Conservation (phyloP, 2,888 invertebrate species). For the Liopterus haemorrhoidalis region DNA sequence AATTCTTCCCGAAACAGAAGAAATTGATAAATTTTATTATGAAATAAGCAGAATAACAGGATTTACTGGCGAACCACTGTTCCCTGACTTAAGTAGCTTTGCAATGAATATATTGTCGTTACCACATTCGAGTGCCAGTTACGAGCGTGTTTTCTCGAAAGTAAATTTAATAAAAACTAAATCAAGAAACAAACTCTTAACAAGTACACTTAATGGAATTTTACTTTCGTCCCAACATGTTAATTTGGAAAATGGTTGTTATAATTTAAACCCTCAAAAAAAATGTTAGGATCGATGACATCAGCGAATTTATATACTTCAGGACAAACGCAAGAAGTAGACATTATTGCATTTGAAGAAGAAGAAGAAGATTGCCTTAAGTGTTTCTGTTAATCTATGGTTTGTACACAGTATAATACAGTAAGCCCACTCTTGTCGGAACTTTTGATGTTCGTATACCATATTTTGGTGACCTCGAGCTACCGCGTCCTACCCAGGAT, state of each 20-base stretch:
- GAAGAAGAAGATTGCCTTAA: no score
- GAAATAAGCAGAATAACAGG: slow-evolving; percentile 15
- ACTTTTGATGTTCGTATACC: no score
- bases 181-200: slow-evolving; percentile 20
- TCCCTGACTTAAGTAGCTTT: slow-evolving; percentile 22
- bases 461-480: no score
- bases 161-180: slow-evolving; percentile 28
- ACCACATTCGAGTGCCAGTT: slow-evolving; percentile 27
- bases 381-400: no score
- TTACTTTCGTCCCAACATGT: not conserved
- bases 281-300: no score
- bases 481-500: no score
- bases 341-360: no score
- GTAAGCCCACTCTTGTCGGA: no score
- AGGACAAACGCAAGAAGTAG: no score
- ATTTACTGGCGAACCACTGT: not conserved
- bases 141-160: slow-evolving; percentile 28
- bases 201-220: slow-evolving; percentile 6
- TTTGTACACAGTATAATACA: no score
- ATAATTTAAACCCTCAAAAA: slow-evolving; percentile 3
- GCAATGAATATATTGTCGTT: slow-evolving; percentile 24
- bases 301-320: no score
- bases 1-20: no score
- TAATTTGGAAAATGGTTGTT: slow-evolving; percentile 1
- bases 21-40: slow-evolving; percentile 28